These are phyloP conservation scores for Condylura cristata DNA, from an alignment of 2,113 vertebrate genomes.

Conservation along the genomic window DNA sequence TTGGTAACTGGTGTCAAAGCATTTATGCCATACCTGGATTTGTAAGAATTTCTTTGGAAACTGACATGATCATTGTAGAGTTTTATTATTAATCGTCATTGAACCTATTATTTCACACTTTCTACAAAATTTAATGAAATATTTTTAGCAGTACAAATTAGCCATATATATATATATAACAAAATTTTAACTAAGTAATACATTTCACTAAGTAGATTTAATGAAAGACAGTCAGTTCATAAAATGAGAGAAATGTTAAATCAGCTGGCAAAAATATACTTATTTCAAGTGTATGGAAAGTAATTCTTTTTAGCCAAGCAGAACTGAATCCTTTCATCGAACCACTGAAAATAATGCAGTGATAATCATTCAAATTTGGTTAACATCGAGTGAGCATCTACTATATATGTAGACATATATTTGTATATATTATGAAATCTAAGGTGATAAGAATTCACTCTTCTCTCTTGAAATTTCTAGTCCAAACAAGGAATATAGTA, in stretches of 20 bases:
- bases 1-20: background rate
- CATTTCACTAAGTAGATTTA: constrained; percentile 39
- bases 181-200: background rate
- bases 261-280: background rate
- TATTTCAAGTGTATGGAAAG: background rate
- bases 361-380: background rate
- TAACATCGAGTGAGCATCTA: background rate
- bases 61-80: background rate
- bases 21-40: background rate
- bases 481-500: background rate
- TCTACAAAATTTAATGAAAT: background rate
- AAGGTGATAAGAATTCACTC: background rate
- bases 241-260: background rate
- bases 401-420: background rate
- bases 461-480: background rate
- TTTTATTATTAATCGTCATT: background rate
- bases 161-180: accelerated
- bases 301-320: background rate
- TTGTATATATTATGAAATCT: background rate
- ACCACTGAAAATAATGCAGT: background rate
- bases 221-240: background rate
- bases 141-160: background rate
- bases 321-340: background rate
- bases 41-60: background rate
- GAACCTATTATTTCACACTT: background rate